Conservation (phyloP, 1,140 invertebrate genomes). For the Atta cephalotes region DNA sequence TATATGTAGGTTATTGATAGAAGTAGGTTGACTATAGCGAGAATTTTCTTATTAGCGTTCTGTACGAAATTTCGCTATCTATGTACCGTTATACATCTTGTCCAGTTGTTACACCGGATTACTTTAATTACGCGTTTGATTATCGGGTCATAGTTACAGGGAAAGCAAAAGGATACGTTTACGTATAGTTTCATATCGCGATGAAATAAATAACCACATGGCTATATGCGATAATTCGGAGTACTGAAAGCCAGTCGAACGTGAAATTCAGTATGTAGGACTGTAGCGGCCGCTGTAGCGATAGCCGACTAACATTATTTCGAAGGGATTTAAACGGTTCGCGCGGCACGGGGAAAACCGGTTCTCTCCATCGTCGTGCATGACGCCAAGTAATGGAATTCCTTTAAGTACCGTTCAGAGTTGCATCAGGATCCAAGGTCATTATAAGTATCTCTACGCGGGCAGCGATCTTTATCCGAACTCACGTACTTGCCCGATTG, state of each 20-base stretch:
- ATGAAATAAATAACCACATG: constrained; percentile 19
- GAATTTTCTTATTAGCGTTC: background rate
- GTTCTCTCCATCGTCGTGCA: constrained; percentile 61
- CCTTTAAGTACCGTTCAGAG: constrained; percentile 74
- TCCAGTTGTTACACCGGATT: background rate
- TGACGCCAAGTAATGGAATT: constrained; percentile 71
- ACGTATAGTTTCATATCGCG: background rate
- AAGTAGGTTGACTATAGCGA: background rate
- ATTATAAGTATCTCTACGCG: constrained; percentile 54
- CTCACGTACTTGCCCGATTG: background rate
- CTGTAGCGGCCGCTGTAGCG: constrained; percentile 22
- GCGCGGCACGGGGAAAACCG: constrained; percentile 65
- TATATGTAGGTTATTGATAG: no score
- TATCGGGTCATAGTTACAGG: constrained; percentile 5
- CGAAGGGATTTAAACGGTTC: constrained; percentile 74
- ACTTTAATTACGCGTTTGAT: constrained; percentile 21
- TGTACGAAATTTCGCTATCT: background rate
- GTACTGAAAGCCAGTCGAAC: constrained; percentile 31
- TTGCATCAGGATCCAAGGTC: constrained; percentile 76
- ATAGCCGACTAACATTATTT: constrained; percentile 76
- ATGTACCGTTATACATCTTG: background rate
- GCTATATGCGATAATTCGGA: constrained; percentile 35
- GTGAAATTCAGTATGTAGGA: constrained; percentile 47
- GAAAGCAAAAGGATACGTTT: constrained; percentile 15
- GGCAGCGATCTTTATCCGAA: constrained; percentile 49